Base-by-base conservation (phyloP, 2,797 vertebrate genomes). In the Parambassis ranga region DNA sequence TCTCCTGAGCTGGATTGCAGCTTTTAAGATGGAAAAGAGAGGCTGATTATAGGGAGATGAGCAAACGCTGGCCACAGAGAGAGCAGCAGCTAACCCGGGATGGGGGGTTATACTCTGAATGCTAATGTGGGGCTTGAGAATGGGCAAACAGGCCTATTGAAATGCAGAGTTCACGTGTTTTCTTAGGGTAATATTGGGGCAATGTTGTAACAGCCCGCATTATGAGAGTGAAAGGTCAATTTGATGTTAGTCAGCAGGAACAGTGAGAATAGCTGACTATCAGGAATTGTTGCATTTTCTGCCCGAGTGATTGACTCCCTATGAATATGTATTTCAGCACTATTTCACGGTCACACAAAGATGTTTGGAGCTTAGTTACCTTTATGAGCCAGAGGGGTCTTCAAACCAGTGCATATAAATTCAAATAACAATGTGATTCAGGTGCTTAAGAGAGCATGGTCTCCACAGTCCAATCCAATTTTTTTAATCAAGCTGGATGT, bases 161-260 rank as follows among this genome's bases (percentile, higher is more conserved):
- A 77, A 92, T 93, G 91, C 91, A 84, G 85, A 90, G 89, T 73
- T 68, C 75, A 61, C 35, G 15, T 92, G 92, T 91, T 93, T 92
- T 92, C 91, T 89, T 92, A 91, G 87, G 91, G 83, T 90, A 92
- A 91, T 92, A 89, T 87, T 84, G 81, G 86, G 81, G 75, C 75
- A 77, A 89, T 78, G 79, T 81, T 88, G 73, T 77, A 87, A 85
- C 59, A 78, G 82, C 82, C 72, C 26, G 64, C 86, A 87, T 86
- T 83, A 84, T 78, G 52, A 65, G 83, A 90, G 77, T 78, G 75
- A 88, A 84, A 87, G 84, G 85, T 89, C 80, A 86, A 63, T 71
- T 75, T 81, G 79, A 83, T 79, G 84, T 84, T 84, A 71, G 80
- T 82, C 84, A 84, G 88, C 75, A 74, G 72, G 77, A 84, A 75